Evolutionary conservation across 2,113 vertebrate genomes (phyloP), one percentile per base, ranked within the genome.

Genomic region (Colinus virginianus): DNA sequence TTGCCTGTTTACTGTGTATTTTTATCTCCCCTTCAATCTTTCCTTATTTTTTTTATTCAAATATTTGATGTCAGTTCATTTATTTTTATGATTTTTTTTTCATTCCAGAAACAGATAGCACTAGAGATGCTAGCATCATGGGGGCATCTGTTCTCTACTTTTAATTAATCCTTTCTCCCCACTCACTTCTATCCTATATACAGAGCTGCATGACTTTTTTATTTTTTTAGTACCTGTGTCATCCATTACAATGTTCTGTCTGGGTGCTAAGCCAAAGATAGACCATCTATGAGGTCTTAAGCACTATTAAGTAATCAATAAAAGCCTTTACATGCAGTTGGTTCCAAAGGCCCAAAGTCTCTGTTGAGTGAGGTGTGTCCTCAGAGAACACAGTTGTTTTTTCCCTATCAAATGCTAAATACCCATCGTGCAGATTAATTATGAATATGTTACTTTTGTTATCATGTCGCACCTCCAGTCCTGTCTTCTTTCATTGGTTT

Each of bases 41-140:
- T 42, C 68, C 68, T 88, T 30, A 58, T 80, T 55, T 46, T 42
- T 48, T 67, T 48, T 64, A 96, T 93, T 97, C 95, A 95, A 97
- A 97, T 97, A 96, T 97, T 98, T 97, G 46, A 95, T 97, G 91
- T 96, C 92, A 95, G 91, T 95, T 97, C 36, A 75, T 96, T 97
- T 98, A 91, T 97, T 98, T 97, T 97, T 96, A 93, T 96, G 96
- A 93, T 32, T 19, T 32, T 89, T 89, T 75, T 97, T 96, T 87
- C n/a, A 64, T 92, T 97, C 95, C 92, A 94, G 91, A 97, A 97
- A 95, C 84, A 93, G 92, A 96, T 97, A 96, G 95, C 55, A 16
- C 14, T 91, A 87, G 94, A 88, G 90, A 94, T 94, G 80, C 71
- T 90, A 97, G 90, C 55, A 80, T 96, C 85, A 78, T 3, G 9